Evolutionary conservation across 2,113 vertebrate genomes (phyloP), one percentile per base, ranked within the genome.

Genomic region (Melanostigma gelatinosum): DNA sequence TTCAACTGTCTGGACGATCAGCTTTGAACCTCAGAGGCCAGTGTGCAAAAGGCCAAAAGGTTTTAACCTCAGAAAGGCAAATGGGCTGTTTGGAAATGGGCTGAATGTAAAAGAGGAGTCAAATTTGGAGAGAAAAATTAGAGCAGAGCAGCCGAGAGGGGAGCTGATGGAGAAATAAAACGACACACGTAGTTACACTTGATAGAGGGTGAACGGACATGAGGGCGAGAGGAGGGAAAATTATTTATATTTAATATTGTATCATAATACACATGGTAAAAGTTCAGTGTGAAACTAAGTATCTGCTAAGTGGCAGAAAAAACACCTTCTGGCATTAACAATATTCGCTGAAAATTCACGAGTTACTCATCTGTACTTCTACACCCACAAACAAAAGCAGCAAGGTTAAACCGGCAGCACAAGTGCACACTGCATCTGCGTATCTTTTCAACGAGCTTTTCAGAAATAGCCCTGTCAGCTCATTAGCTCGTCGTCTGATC

Each of bases 1-100:
- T 88, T 89, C 61, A 83, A 71, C 72, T 32, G 79, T 89, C 75
- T 88, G 81, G 83, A 85, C 75, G 1, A 29, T 22, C 55, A n/a
- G 70, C 60, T 85, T 80, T 85, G 75, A 88, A 81, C 68, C 72
- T 75, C 60, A 71, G 77, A 78, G 66, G 57, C 46, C 22, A 20
- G 65, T 4, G 36, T 71, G 27, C 38, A 58, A 72, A 87, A 72
- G 79, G 72, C n/a, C 72, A 85, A 62, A 83, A 66, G 72, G 81
- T 81, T 79, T 20, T 64, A 46, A 81, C 77, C 77, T 61, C 57
- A 38, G 69, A 80, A 82, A 71, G 42, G 2, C 29, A 80, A 83
- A 89, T 64, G 55, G 20, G 15, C 66, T 3, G 18, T 32, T 69
- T 52, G 29, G 32, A 38, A 69, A 70, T 24, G 67, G 27, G 9